Evolutionary conservation across 2,797 vertebrate genomes (phyloP).

Genomic region (Lepidocolaptes lacrymiger): DNA sequence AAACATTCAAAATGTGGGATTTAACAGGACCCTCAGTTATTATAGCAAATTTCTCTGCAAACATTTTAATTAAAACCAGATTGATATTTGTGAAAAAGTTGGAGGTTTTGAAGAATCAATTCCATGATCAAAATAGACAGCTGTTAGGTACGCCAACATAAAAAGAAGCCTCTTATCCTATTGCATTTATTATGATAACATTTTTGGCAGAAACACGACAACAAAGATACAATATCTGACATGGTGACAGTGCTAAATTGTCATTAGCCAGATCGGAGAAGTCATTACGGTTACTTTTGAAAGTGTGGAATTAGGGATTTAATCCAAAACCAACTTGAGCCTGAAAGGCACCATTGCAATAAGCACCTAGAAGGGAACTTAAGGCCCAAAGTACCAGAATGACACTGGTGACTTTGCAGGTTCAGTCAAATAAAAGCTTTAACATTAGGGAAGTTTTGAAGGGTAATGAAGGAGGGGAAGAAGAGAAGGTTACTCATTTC

Average conservation of each 20-base stretch:
- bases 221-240: conserved; percentile 22
- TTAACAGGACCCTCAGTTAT: not conserved
- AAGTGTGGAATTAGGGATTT: conserved; percentile 48
- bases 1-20: not conserved
- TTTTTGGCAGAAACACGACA: conserved; percentile 57
- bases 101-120: conserved; percentile 23
- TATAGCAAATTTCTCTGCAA: not conserved
- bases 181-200: conserved; percentile 29
- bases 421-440: not conserved
- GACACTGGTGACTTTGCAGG: not conserved
- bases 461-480: not conserved
- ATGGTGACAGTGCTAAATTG: conserved; percentile 43
- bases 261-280: conserved; percentile 46
- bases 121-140: conserved; percentile 48
- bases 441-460: not conserved
- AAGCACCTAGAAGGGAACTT: not conserved
- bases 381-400: not conserved
- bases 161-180: conserved; percentile 36
- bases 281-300: conserved; percentile 48
- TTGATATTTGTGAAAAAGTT: conserved; percentile 27
- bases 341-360: not conserved
- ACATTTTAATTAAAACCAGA: conserved; percentile 42
- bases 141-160: conserved; percentile 45
- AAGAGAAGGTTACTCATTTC: not conserved
- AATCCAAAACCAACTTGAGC: conserved; percentile 3